A percentile compares a stretch with the other conserved stretches of the same genome.
Conservation (phyloP, 2,888 invertebrate genomes). For the Plutella xylostella region DNA sequence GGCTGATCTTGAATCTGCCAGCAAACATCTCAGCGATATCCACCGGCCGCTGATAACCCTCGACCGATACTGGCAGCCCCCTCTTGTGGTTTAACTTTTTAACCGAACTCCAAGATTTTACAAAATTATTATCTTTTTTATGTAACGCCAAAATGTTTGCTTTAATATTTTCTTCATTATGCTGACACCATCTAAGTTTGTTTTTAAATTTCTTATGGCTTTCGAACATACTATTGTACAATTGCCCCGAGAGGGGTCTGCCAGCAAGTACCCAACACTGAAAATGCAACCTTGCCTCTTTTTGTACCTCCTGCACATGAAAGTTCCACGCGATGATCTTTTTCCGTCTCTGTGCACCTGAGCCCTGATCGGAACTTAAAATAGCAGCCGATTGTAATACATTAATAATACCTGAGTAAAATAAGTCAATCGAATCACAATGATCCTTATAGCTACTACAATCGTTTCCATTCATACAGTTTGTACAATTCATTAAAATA, state of each 20-base stretch:
- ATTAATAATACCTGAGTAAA: not conserved
- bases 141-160: constrained; percentile 15
- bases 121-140: constrained; percentile 10
- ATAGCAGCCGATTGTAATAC: not conserved
- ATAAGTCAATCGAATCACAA: not conserved
- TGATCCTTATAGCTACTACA: not conserved
- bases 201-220: constrained; percentile 11
- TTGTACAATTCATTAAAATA: not conserved
- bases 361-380: not conserved
- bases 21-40: not conserved
- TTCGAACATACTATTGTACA: not conserved
- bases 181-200: constrained; percentile 15
- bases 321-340: constrained; percentile 3
- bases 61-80: not conserved
- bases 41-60: not conserved
- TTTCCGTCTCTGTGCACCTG: not conserved
- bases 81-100: constrained; percentile 8
- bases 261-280: not conserved
- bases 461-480: not conserved
- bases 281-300: not conserved
- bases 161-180: constrained; percentile 15
- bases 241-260: not conserved
- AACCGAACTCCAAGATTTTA: constrained; percentile 15
- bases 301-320: not conserved
- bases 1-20: not conserved